A percentile compares a stretch with the other conserved stretches of the same genome.
phyloP scores from a whole-genome alignment of 2,113 vertebrate genomes.

The Psittacus erithacus region DNA sequence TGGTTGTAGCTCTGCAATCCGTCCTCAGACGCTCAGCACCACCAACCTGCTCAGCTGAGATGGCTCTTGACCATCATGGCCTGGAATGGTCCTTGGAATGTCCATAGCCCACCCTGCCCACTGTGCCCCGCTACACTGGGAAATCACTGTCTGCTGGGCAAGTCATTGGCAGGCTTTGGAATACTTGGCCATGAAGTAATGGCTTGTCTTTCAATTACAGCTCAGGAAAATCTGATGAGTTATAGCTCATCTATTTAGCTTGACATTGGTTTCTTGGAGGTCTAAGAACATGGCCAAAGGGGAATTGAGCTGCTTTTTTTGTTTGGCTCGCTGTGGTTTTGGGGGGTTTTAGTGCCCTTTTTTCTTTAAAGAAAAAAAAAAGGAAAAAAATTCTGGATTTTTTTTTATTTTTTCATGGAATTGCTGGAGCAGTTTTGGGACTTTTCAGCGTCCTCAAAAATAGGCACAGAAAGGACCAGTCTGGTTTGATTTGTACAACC shows the following conservation, averaged over 20 bases:
- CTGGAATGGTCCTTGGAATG: neutral
- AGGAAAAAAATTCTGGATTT: neutral
- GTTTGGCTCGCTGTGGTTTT: neutral
- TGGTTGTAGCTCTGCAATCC: neutral
- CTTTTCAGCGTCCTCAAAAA: constrained; percentile 15
- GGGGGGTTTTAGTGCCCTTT: accelerated
- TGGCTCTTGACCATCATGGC: neutral
- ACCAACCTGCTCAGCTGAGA: neutral
- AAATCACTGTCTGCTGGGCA: neutral
- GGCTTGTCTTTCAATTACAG: constrained; percentile 59
- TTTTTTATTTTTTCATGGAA: constrained; percentile 44
- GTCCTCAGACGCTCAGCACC: neutral
- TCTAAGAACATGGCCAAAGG: constrained; percentile 12
- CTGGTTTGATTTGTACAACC: neutral
- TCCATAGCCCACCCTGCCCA: neutral
- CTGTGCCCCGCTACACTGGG: neutral
- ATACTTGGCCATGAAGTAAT: neutral
- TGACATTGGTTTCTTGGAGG: constrained; percentile 34
- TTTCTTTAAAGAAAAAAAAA: neutral
- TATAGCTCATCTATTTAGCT: constrained; percentile 24
- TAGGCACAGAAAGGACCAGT: neutral
- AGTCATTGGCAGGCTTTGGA: neutral
- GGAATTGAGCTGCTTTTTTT: constrained; percentile 19
- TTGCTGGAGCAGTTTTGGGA: neutral
- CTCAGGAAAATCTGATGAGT: constrained; percentile 39